phyloP scores from a whole-genome alignment of 2,888 invertebrate genomes.

The Erpobdella octoculata region DNA sequence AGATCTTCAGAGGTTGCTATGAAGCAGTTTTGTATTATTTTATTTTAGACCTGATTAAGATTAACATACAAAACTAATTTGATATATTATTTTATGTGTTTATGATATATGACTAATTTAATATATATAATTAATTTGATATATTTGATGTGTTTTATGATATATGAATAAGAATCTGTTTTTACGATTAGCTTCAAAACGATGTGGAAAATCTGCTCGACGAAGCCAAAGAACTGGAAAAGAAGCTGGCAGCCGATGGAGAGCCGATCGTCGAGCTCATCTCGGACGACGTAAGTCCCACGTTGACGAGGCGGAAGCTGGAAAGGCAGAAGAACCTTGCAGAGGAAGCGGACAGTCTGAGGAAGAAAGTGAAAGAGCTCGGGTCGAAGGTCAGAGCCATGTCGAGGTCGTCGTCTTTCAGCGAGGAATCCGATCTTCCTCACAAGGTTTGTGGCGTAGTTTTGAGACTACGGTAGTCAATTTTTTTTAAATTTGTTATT shows the following conservation, averaged over 20 bases:
- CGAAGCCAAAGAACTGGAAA: slow-evolving; percentile 89
- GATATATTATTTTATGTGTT: background rate
- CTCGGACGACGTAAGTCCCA: slow-evolving; percentile 74
- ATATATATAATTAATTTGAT: background rate
- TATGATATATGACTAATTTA: background rate
- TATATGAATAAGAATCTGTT: background rate
- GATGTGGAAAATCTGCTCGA: slow-evolving; percentile 91
- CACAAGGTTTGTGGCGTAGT: slow-evolving; percentile 52
- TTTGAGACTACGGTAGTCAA: background rate
- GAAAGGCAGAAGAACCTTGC: slow-evolving; percentile 69
- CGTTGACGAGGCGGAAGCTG: slow-evolving; percentile 73
- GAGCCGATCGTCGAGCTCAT: background rate
- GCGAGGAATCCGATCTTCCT: slow-evolving; percentile 66
- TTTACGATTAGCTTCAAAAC: slow-evolving; percentile 71
- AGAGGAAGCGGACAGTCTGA: slow-evolving; percentile 42
- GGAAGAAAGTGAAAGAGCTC: slow-evolving; percentile 81
- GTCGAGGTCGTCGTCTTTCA: slow-evolving; percentile 60
- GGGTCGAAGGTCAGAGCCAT: slow-evolving; percentile 83
- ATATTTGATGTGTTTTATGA: background rate
- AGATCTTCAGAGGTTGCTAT: slow-evolving; percentile 45
- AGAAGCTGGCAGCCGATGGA: slow-evolving; percentile 73
- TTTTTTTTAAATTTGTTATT: background rate
- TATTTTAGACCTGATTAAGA: background rate
- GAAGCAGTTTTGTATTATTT: background rate
- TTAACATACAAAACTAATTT: too few species aligned